These are phyloP conservation scores for Neelides folsomi DNA, from an alignment of 2,888 invertebrate genomes.

Conservation along the genomic window DNA sequence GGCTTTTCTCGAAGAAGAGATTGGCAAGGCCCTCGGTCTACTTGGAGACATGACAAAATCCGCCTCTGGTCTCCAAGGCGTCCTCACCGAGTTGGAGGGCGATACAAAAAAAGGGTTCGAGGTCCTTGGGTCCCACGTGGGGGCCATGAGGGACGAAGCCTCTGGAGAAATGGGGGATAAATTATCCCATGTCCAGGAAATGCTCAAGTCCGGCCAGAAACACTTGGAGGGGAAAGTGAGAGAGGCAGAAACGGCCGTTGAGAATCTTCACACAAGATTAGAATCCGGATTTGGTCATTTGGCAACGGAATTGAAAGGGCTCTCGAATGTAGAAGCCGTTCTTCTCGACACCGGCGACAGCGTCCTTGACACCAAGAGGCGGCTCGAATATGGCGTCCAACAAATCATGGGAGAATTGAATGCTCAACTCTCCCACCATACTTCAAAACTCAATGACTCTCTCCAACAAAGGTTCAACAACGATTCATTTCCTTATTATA, in stretches of 20 bases:
- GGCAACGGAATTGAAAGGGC: constrained; percentile 36
- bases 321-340: constrained; percentile 62
- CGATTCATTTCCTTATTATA: background rate
- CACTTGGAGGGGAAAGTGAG: constrained; percentile 37
- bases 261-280: constrained; percentile 18
- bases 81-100: constrained; percentile 12
- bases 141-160: constrained; percentile 7
- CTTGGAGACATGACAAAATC: constrained; percentile 26
- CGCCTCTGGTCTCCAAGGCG: constrained; percentile 16
- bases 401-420: constrained; percentile 64
- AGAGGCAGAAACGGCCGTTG: constrained; percentile 21
- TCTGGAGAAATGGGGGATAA: constrained; percentile 38
- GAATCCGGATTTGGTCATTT: constrained; percentile 28
- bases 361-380: constrained; percentile 66
- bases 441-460: constrained; percentile 51
- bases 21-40: constrained; percentile 21
- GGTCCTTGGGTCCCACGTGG: constrained; percentile 14
- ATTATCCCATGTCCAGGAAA: constrained; percentile 36
- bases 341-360: constrained; percentile 70
- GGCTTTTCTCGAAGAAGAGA: constrained; percentile 30
- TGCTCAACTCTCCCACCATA: constrained; percentile 52
- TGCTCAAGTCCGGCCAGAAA: constrained; percentile 22
- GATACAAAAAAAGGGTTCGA: constrained; percentile 17
- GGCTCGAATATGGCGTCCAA: constrained; percentile 70
- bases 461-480: constrained; percentile 46